phyloP scores from a whole-genome alignment of 2,888 invertebrate genomes.

The Scaptodrosophila latifasciaeformis region DNA sequence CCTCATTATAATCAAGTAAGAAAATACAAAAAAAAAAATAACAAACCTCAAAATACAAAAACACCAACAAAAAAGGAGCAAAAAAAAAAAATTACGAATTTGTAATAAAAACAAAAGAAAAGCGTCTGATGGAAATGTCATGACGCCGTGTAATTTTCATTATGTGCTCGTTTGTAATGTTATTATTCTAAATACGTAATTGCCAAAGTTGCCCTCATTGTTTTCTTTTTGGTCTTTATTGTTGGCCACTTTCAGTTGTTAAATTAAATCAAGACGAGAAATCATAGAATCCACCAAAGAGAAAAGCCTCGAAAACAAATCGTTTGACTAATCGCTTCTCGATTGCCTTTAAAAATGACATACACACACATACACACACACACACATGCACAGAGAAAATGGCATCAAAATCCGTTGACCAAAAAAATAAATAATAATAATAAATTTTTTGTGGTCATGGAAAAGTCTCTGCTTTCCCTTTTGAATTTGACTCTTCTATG shows the following conservation, averaged over 20 bases:
- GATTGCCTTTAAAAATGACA: conserved; percentile 47
- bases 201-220: conserved; percentile 4
- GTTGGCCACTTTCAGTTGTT: conserved; percentile 10
- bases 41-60: conserved; percentile 8
- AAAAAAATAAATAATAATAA: too few species aligned
- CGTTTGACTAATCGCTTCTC: conserved; percentile 51
- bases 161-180: conserved; percentile 22
- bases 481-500: too few species aligned
- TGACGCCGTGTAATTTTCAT: conserved; percentile 28
- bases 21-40: conserved; percentile 13
- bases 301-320: neutral
- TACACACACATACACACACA: neutral
- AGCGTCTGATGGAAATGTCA: too few species aligned
- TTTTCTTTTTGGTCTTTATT: neutral
- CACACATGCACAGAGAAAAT: neutral
- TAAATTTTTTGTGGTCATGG: too few species aligned
- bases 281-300: neutral
- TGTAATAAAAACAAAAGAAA: too few species aligned
- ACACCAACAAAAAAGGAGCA: neutral
- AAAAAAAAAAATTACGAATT: too few species aligned
- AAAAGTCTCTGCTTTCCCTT: too few species aligned
- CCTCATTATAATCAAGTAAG: conserved; percentile 47
- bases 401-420: too few species aligned
- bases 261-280: conserved; percentile 17
- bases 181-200: conserved; percentile 14